Percentiles rank a stretch among this genome's conserved stretches.
Conservation (phyloP, 2,888 invertebrate genomes). For the Selenia dentaria region DNA sequence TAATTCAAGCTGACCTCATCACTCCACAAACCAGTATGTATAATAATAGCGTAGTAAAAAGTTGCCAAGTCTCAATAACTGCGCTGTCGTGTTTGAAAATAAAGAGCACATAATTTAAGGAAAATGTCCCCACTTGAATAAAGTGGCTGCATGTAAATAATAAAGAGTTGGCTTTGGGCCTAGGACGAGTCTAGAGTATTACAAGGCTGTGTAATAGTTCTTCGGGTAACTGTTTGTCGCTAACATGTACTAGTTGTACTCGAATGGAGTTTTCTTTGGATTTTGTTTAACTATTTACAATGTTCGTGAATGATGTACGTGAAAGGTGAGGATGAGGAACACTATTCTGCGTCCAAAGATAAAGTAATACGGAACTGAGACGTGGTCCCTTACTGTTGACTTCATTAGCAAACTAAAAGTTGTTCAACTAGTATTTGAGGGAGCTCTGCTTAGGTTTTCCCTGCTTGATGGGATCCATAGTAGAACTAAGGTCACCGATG, state of each 20-base stretch:
- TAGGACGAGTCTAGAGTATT: constrained; percentile 49
- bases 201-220: constrained; percentile 48
- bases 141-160: constrained; percentile 35
- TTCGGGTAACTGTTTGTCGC: constrained; percentile 30
- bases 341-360: too few relatives aligned
- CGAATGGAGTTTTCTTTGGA: constrained; percentile 17
- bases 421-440: too few relatives aligned
- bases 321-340: too few relatives aligned
- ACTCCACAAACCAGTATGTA: constrained; percentile 2
- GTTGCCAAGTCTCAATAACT: constrained; percentile 28
- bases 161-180: constrained; percentile 40
- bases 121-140: constrained; percentile 34
- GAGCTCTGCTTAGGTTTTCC: too few relatives aligned
- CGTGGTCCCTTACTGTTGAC: too few relatives aligned
- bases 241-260: constrained; percentile 20
- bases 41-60: constrained; percentile 11
- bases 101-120: constrained; percentile 25
- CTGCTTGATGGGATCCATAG: too few relatives aligned
- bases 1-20: constrained; percentile 6
- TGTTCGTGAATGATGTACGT: too few relatives aligned
- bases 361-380: too few relatives aligned
- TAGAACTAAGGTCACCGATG: too few relatives aligned
- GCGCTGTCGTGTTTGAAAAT: constrained; percentile 23
- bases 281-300: too few relatives aligned
- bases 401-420: too few relatives aligned